Evolutionary conservation across 2,113 vertebrate species (phyloP), one percentile per base, ranked within the genome.

Genomic region (Osmerus mordax): DNA sequence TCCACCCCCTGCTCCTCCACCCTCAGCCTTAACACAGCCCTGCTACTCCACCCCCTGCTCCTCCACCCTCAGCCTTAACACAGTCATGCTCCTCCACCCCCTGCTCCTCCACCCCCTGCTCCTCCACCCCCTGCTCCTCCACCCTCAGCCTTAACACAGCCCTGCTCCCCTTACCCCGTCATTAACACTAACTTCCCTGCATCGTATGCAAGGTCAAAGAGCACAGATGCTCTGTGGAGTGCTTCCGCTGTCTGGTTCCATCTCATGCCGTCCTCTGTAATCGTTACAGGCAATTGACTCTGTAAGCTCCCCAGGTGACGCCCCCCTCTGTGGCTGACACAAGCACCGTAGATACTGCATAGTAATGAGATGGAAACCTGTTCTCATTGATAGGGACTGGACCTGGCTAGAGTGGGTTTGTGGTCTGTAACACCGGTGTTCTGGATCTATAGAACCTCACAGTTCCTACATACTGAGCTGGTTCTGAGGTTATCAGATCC

Each of bases 151-250:
- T 16, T 54, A 54, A 12, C 11, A 12, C 52, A 54, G 9, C 13
- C 53, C 53, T 18, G 4, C 9, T 15, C 53, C 53, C 53, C 53
- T 18, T 54, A 54, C 78, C 54, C 75, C 70, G 81, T 76, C 81
- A 83, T 86, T 83, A 84, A 80, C 69, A 81, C 71, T 79, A 67
- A 81, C 86, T 83, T 84, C 70, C 68, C 77, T 54, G 70, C 71
- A 6, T 84, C 78, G 76, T 81, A 70, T 78, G 81, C 86, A 86
- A 86, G 86, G 88, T 88, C 88, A 84, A 82, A 62, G 54, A 77
- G 72, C 82, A 83, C 81, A 82, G 77, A 56, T 69, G 65, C 79
- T 71, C 74, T 75, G 60, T 80, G 71, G 69, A 78, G 60, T 67
- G 72, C 76, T 32, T 29, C 15, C 5, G 1, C 72, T 77, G 76